phyloP scores from a whole-genome alignment of 2,888 invertebrate genomes.

The Gastracanthus pulcherrimus region DNA sequence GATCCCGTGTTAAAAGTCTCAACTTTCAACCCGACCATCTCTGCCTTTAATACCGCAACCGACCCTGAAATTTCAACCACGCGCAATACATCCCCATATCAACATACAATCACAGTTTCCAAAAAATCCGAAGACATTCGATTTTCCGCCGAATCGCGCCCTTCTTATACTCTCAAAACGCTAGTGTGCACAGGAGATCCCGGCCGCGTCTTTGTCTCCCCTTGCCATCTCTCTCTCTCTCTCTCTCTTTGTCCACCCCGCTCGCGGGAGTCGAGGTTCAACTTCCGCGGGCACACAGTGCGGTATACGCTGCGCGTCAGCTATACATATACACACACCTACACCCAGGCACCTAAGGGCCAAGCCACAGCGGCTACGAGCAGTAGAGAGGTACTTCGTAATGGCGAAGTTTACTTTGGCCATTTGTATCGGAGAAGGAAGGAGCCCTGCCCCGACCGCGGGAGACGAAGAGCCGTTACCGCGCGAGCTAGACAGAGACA shows the following conservation, averaged over 20 bases:
- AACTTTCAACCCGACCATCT: no score
- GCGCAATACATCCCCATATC: no score
- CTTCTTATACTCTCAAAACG: slow-evolving; percentile 21
- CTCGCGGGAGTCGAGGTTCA: not conserved
- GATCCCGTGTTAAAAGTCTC: no score
- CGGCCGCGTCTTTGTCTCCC: slow-evolving; percentile 29
- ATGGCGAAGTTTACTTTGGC: slow-evolving; percentile 76
- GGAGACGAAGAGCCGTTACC: slow-evolving; percentile 48
- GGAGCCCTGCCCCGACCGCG: slow-evolving; percentile 20
- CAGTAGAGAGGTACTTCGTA: slow-evolving; percentile 66
- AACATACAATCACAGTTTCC: no score
- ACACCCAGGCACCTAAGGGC: no score
- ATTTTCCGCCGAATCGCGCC: not conserved
- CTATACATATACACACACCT: no score
- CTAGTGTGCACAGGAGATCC: no score
- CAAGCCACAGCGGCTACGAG: slow-evolving; percentile 4
- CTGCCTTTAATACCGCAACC: no score
- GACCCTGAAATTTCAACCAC: no score
- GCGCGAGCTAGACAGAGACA: slow-evolving; percentile 43
- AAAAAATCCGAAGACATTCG: no score
- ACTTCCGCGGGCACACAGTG: slow-evolving; percentile 7
- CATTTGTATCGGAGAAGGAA: slow-evolving; percentile 72
- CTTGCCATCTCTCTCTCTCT: slow-evolving; percentile 35
- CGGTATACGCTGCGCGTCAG: no score
- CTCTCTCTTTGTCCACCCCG: slow-evolving; percentile 4